Evolutionary conservation across 2,888 invertebrate species (phyloP).

Genomic region (Hofmannophila pseudospretella): DNA sequence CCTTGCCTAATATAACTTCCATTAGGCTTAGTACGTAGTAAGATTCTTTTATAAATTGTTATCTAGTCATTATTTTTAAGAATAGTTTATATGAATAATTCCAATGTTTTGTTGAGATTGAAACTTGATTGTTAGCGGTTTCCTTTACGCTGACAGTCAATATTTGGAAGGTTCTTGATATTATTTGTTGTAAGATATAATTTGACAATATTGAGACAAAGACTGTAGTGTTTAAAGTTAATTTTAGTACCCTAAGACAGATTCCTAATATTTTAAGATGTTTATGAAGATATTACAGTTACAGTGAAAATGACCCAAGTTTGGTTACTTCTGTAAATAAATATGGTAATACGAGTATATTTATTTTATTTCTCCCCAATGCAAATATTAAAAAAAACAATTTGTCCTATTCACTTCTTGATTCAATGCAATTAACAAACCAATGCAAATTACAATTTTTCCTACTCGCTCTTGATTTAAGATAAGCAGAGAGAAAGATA

Average conservation of each 20-base stretch:
- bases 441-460: too few relatives aligned
- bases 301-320: constrained; percentile 27
- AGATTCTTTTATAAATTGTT: constrained; percentile 53
- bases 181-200: not conserved
- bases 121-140: not conserved
- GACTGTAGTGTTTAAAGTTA: constrained; percentile 60
- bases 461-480: too few relatives aligned
- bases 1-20: constrained; percentile 53
- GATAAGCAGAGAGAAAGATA: too few relatives aligned
- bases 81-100: constrained; percentile 22
- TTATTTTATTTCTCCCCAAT: not conserved
- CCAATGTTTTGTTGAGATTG: not conserved
- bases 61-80: constrained; percentile 71
- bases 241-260: constrained; percentile 63
- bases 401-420: too few relatives aligned
- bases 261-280: constrained; percentile 71
- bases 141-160: not conserved
- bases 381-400: not conserved
- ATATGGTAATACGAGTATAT: constrained; percentile 12
- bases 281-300: constrained; percentile 31
- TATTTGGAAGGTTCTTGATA: not conserved
- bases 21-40: constrained; percentile 41
- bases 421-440: too few relatives aligned
- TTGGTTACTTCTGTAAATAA: constrained; percentile 48
- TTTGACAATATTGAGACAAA: constrained; percentile 53